These are phyloP conservation scores for Nesidiocoris tenuis DNA, from an alignment of 2,888 invertebrate genomes.

Conservation along the genomic window DNA sequence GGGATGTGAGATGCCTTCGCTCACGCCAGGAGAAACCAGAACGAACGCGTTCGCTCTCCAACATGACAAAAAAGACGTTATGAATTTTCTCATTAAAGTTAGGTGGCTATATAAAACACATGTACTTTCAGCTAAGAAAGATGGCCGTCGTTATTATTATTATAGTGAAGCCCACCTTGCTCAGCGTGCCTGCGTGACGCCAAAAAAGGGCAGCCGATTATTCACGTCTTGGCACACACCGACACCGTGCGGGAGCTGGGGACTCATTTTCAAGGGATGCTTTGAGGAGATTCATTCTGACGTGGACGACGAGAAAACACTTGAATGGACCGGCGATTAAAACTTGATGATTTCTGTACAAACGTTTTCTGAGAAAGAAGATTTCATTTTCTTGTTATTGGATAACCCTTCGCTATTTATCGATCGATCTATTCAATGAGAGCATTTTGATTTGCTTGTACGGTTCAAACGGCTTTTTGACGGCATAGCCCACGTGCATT, in stretches of 20 bases:
- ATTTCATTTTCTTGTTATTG: too few species aligned
- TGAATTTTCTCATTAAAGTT: slow-evolving; percentile 30
- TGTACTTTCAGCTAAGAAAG: slow-evolving; percentile 34
- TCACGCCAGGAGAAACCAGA: not conserved
- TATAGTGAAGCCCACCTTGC: slow-evolving; percentile 26
- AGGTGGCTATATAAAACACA: slow-evolving; percentile 35
- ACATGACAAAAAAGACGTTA: slow-evolving; percentile 23
- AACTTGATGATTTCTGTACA: too few species aligned
- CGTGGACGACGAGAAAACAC: not conserved
- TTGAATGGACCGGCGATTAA: too few species aligned
- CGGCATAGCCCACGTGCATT: too few species aligned
- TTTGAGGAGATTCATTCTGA: not conserved
- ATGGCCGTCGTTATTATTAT: slow-evolving; percentile 27
- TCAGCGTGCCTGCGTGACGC: slow-evolving; percentile 3
- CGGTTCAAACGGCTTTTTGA: too few species aligned
- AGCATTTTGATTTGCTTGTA: too few species aligned
- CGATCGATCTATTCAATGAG: too few species aligned
- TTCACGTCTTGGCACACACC: too few species aligned
- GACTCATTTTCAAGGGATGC: slow-evolving; percentile 14
- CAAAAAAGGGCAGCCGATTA: slow-evolving; percentile 24
- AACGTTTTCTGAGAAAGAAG: too few species aligned
- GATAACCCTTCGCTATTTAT: too few species aligned
- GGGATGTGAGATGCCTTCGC: not conserved
- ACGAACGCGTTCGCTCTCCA: not conserved
- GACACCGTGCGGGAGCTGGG: slow-evolving; percentile 2